Conservation (phyloP, 2,888 invertebrate species). For the Sesia apiformis region DNA sequence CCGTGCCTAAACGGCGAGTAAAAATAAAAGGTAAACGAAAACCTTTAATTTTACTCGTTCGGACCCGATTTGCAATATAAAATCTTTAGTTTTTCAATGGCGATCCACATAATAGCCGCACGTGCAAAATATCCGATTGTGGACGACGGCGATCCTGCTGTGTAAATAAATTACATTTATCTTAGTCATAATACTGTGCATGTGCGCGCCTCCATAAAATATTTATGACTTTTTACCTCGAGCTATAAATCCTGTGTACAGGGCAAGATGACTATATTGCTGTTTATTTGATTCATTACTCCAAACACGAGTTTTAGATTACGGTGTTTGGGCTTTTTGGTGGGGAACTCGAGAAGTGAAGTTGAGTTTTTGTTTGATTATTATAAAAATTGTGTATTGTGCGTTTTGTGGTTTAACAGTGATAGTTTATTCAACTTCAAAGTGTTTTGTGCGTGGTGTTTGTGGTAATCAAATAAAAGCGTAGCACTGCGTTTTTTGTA, state of each 20-base stretch:
- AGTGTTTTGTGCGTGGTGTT: too few species aligned
- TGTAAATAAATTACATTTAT: constrained; percentile 10
- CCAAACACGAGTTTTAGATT: neutral
- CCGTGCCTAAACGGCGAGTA: too few species aligned
- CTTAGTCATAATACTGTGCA: constrained; percentile 16
- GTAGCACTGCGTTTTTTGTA: too few species aligned
- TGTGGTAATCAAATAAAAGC: too few species aligned
- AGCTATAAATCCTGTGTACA: constrained; percentile 27
- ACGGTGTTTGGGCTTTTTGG: neutral
- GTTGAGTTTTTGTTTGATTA: too few species aligned
- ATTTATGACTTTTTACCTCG: constrained; percentile 40
- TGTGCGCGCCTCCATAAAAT: constrained; percentile 28
- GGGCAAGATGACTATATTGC: constrained; percentile 16
- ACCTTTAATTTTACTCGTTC: too few species aligned
- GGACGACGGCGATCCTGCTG: constrained; percentile 1
- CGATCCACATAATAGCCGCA: neutral
- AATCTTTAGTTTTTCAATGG: neutral
- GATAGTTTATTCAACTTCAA: too few species aligned
- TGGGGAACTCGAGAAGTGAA: too few species aligned
- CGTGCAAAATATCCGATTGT: neutral
- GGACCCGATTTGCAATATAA: too few species aligned
- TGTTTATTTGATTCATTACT: constrained; percentile 6
- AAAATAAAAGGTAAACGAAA: too few species aligned
- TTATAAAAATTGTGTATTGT: too few species aligned
- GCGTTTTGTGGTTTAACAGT: too few species aligned